phyloP scores from a whole-genome alignment of 1,140 invertebrate species.

The Belonocnema kinseyi region DNA sequence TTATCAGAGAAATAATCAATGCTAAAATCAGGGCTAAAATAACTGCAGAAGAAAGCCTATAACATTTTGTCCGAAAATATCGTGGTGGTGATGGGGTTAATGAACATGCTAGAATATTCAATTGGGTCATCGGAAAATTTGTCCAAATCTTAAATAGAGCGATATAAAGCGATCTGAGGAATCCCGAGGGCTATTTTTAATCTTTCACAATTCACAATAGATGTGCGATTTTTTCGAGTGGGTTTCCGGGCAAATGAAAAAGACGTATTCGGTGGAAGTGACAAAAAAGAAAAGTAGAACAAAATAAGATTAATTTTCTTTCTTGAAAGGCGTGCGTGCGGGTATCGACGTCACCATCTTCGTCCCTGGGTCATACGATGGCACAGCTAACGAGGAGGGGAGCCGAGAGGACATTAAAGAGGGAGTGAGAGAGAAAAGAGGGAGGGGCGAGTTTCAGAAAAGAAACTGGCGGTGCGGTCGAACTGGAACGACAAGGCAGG shows the following conservation, averaged over 20 bases:
- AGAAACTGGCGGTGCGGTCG: slow-evolving; percentile 60
- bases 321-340: slow-evolving; percentile 4
- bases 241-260: not conserved
- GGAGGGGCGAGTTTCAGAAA: slow-evolving; percentile 51
- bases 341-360: slow-evolving; percentile 39
- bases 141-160: not conserved
- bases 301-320: slow-evolving; percentile 18
- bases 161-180: slow-evolving; percentile 10
- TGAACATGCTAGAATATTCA: slow-evolving; percentile 27
- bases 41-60: slow-evolving; percentile 15
- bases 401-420: slow-evolving; percentile 44
- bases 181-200: not conserved
- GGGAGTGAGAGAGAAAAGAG: slow-evolving; percentile 37
- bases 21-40: slow-evolving; percentile 25
- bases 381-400: slow-evolving; percentile 46
- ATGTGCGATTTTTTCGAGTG: not conserved
- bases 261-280: not conserved
- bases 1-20: slow-evolving; percentile 27
- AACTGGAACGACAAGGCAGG: slow-evolving; percentile 56
- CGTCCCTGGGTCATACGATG: slow-evolving; percentile 72
- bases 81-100: slow-evolving; percentile 20
- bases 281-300: not conserved
- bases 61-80: slow-evolving; percentile 26
- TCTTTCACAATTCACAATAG: not conserved
- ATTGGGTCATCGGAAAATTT: slow-evolving; percentile 24